Conservation (phyloP, 2,888 invertebrate species). For the Gnatocerus cornutus region DNA sequence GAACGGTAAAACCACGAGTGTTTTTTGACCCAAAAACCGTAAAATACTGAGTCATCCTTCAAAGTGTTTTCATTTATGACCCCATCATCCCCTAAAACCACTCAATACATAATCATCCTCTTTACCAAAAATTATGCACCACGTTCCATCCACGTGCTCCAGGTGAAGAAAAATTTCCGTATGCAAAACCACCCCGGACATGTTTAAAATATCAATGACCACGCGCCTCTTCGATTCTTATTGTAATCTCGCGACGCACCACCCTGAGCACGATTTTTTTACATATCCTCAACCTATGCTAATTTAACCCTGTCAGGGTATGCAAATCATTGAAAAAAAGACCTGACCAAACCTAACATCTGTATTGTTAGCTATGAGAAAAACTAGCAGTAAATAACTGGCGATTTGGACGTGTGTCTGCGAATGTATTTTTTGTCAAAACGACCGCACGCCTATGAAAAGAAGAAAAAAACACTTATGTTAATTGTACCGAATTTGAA, state of each 20-base stretch:
- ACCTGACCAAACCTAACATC: conserved; percentile 13
- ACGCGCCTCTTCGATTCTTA: conserved; percentile 50
- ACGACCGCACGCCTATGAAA: conserved; percentile 35
- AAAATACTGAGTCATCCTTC: not conserved
- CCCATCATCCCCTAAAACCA: conserved; percentile 1
- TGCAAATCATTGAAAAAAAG: conserved; percentile 54
- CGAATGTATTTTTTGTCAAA: conserved; percentile 33
- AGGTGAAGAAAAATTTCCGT: conserved; percentile 46
- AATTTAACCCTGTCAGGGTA: conserved; percentile 56
- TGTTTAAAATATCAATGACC: conserved; percentile 55
- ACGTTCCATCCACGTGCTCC: conserved; percentile 48
- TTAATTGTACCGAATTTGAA: conserved; percentile 40
- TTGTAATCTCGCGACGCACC: conserved; percentile 44
- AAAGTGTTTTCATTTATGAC: not conserved
- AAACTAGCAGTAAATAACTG: conserved; percentile 26
- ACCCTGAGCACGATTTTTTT: conserved; percentile 48
- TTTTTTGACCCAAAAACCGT: not conserved
- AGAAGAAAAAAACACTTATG: conserved; percentile 44
- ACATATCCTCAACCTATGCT: conserved; percentile 57
- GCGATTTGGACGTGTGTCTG: conserved; percentile 43
- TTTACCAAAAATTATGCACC: conserved; percentile 31
- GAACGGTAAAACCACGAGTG: not conserved
- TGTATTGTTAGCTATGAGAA: not conserved
- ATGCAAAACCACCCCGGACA: conserved; percentile 49
- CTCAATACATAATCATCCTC: conserved; percentile 4